These are phyloP conservation scores for Clarias magur DNA, from an alignment of 2,113 vertebrate species.

Conservation along the genomic window DNA sequence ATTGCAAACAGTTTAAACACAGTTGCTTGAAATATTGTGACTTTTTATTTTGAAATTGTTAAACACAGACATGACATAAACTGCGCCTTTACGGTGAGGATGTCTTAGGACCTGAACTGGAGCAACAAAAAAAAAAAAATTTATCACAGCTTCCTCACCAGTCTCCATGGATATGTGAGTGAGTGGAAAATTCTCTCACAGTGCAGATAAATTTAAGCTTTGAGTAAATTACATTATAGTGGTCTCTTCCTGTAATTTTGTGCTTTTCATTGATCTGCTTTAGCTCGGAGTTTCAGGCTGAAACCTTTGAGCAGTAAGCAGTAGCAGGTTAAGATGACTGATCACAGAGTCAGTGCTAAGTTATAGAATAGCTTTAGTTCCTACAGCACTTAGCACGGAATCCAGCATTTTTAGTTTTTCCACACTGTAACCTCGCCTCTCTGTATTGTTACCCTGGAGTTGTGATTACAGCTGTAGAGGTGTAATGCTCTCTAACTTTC, in stretches of 20 bases:
- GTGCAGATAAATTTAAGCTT: background rate
- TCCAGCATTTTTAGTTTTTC: background rate
- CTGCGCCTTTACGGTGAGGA: background rate
- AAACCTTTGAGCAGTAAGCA: background rate
- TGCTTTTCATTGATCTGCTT: background rate
- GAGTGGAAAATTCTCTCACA: background rate
- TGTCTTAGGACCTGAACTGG: background rate
- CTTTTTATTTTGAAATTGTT: background rate
- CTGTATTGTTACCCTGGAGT: background rate
- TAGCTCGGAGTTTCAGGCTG: background rate
- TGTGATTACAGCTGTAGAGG: constrained; percentile 26
- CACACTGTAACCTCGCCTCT: background rate
- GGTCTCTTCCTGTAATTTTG: background rate
- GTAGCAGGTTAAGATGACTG: background rate
- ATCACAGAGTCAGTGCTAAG: constrained; percentile 17
- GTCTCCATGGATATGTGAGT: background rate
- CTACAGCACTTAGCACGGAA: background rate
- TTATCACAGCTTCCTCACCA: background rate
- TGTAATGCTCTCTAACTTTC: background rate
- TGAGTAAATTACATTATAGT: background rate
- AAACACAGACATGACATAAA: background rate
- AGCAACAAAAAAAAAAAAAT: background rate
- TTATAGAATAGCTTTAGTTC: constrained; percentile 23
- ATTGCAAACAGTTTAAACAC: background rate
- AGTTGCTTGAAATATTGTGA: background rate